Evolutionary conservation across 1,140 invertebrate species (phyloP).

Genomic region (Drosophila pectinifera): DNA sequence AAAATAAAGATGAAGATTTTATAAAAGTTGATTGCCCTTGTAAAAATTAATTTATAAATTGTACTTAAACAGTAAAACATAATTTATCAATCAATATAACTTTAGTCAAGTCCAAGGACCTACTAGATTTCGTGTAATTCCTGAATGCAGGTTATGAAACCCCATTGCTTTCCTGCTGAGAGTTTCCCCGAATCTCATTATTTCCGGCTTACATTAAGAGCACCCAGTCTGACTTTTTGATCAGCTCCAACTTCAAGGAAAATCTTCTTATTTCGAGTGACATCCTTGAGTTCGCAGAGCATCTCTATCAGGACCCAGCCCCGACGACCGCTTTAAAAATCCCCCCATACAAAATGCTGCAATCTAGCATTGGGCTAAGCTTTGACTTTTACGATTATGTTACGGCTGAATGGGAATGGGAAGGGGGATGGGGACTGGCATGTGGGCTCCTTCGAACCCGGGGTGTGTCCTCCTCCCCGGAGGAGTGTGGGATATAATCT

Average conservation of each 20-base stretch:
- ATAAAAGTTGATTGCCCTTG: neutral
- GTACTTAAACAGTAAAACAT: too few relatives aligned
- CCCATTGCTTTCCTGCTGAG: neutral
- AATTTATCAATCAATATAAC: too few relatives aligned
- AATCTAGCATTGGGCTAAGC: constrained; percentile 66
- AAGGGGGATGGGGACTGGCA: neutral
- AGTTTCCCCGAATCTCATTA: constrained; percentile 17
- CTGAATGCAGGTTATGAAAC: neutral
- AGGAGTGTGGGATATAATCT: constrained; percentile 56
- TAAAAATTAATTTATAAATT: neutral
- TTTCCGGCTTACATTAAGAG: constrained; percentile 21
- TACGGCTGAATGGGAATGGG: constrained; percentile 45
- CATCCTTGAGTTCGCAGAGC: constrained; percentile 20
- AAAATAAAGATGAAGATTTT: constrained; percentile 8
- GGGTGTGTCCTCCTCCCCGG: constrained; percentile 4
- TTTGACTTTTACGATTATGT: constrained; percentile 81
- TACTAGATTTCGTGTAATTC: too few relatives aligned
- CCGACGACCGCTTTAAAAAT: constrained; percentile 59
- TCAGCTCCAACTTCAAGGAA: constrained; percentile 1
- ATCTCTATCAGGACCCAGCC: constrained; percentile 34
- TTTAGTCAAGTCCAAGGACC: too few relatives aligned
- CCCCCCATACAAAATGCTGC: constrained; percentile 55
- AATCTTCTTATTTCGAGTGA: constrained; percentile 18
- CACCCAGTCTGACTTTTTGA: neutral
- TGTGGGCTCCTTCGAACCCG: neutral